Conservation (phyloP, 2,888 invertebrate genomes). For the Camponotus fellah region DNA sequence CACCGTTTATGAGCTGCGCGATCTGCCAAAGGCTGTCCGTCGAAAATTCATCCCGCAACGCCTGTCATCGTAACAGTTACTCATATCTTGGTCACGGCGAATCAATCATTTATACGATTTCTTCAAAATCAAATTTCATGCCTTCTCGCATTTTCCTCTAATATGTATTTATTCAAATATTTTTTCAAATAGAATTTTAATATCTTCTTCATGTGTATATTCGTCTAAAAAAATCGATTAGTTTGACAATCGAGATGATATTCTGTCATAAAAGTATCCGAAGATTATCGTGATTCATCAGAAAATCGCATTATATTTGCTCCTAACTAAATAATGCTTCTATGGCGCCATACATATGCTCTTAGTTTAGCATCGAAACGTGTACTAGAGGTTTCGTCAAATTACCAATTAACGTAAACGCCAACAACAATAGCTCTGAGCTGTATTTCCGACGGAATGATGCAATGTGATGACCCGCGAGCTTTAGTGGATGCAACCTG, state of each 20-base stretch:
- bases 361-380: slow-evolving; percentile 68
- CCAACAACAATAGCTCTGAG: slow-evolving; percentile 81
- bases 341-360: slow-evolving; percentile 40
- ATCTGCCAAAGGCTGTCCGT: slow-evolving; percentile 80
- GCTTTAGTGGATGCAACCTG: slow-evolving; percentile 55
- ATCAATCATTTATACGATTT: neutral
- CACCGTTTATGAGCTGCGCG: slow-evolving; percentile 79
- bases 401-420: slow-evolving; percentile 82
- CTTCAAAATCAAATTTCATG: neutral
- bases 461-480: slow-evolving; percentile 56
- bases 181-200: neutral
- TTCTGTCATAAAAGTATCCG: slow-evolving; percentile 9
- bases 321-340: slow-evolving; percentile 58
- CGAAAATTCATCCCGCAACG: slow-evolving; percentile 69
- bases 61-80: slow-evolving; percentile 25
- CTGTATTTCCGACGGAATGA: slow-evolving; percentile 75
- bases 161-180: neutral
- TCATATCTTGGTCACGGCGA: slow-evolving; percentile 11
- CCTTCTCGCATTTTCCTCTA: neutral
- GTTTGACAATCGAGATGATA: neutral
- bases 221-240: neutral
- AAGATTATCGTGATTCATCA: slow-evolving; percentile 45
- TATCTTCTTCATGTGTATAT: neutral
- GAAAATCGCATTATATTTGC: slow-evolving; percentile 60
- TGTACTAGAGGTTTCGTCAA: slow-evolving; percentile 74